Conservation (phyloP, 2,888 invertebrate genomes). For the Dolichomitus sp. region DNA sequence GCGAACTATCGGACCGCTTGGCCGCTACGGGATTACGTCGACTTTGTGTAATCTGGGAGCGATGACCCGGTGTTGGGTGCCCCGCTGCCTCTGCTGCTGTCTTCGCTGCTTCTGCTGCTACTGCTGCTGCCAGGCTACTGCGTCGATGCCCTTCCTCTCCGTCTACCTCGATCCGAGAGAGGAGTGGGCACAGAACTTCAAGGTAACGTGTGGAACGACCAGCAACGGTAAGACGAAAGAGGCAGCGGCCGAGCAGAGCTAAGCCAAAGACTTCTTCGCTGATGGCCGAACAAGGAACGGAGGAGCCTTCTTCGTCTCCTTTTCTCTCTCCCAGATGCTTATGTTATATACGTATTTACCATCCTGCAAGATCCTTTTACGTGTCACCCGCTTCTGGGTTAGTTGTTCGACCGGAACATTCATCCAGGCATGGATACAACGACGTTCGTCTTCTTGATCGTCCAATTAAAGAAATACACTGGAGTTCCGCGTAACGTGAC, state of each 20-base stretch:
- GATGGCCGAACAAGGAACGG: slow-evolving; percentile 49
- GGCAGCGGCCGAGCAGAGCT: slow-evolving; percentile 24
- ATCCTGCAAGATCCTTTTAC: slow-evolving; percentile 40
- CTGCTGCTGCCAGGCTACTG: slow-evolving; percentile 37
- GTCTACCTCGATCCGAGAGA: slow-evolving; percentile 55
- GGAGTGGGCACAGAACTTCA: slow-evolving; percentile 63
- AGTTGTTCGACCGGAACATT: slow-evolving; percentile 58
- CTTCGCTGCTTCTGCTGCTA: slow-evolving; percentile 24
- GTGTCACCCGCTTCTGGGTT: slow-evolving; percentile 38
- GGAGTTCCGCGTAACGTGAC: slow-evolving; percentile 12
- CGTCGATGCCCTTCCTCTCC: slow-evolving; percentile 63
- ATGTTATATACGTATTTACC: slow-evolving; percentile 13
- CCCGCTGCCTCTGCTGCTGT: slow-evolving; percentile 35
- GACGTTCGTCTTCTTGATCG: slow-evolving; percentile 34
- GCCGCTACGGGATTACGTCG: slow-evolving; percentile 72
- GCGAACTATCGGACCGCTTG: slow-evolving; percentile 63
- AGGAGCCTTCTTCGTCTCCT: slow-evolving; percentile 38
- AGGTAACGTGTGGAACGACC: slow-evolving; percentile 65
- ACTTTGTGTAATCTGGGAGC: slow-evolving; percentile 76
- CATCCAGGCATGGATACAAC: slow-evolving; percentile 53
- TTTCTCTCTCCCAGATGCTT: slow-evolving; percentile 10
- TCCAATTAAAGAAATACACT: slow-evolving; percentile 46
- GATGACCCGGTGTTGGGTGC: slow-evolving; percentile 72
- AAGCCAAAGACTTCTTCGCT: slow-evolving; percentile 48
- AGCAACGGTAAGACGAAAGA: slow-evolving; percentile 55